Base-by-base conservation (phyloP, 2,797 vertebrate genomes). In the Steatocranus sp. region DNA sequence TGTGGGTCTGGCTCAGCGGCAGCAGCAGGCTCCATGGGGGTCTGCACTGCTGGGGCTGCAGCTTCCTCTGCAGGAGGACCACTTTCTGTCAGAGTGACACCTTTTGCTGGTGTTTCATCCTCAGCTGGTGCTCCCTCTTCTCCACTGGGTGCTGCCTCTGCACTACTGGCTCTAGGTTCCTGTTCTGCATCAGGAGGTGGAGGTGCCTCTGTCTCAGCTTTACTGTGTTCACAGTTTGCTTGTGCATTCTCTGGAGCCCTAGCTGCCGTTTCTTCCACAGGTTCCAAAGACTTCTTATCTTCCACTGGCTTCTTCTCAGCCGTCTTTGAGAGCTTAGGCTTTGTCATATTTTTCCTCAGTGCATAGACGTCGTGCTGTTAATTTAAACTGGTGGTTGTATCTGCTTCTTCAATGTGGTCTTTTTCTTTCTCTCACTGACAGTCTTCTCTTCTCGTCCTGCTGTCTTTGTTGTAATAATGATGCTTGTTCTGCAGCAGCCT, bases 291-390 rank as follows among this genome's bases (percentile, higher is more conserved):
- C n/a, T 70, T 79, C 38, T 89, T 87, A 18, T 91, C 89, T 12
- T 84, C 87, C 12, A 9, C 77, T 12, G 90, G 83, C 74, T 95
- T 95, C 88, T 94, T 95, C 87, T 96, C 94, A 2, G 92, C 90
- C 0, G 89, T 94, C 82, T 95, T 95, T 15, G 94, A 93, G 34
- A 95, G 92, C 83, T 90, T 94, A 1, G 91, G 91, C 86, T 96
- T 96, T n/a, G 94, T 94, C 95, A 95, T 96, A 43, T 15, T 95
- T 77, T 18, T 78, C 76, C 51, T 73, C 53, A 3, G 27, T 9
- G 46, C 25, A 3, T 8, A 7, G 70, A 56, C 4, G 75, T 70
- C 9, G 75, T 66, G 51, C 77, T 78, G 53, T 73, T 49, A 82
- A 50, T 38, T 43, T 20, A 79, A 77, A 75, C 53, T 76, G 68